These are phyloP conservation scores for Artemia sinica DNA, from an alignment of 2,888 invertebrate species.

Conservation along the genomic window DNA sequence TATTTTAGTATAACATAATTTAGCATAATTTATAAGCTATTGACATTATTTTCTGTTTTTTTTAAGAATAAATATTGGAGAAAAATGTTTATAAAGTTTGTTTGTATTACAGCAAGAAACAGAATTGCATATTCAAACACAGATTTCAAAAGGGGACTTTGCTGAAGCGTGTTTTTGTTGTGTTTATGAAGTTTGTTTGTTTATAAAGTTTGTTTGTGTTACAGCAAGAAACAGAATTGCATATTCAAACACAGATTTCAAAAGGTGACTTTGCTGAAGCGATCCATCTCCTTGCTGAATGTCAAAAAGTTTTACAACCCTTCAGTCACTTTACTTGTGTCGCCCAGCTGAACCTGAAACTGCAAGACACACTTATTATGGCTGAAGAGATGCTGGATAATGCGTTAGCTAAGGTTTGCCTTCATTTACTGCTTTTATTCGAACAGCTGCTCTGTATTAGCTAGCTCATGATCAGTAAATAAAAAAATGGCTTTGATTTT, in stretches of 20 bases:
- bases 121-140: conserved; percentile 60
- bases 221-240: conserved; percentile 64
- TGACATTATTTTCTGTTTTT: no score
- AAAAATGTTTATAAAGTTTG: conserved; percentile 29
- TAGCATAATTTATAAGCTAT: no score
- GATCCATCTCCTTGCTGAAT: conserved; percentile 70
- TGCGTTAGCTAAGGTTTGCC: conserved; percentile 52
- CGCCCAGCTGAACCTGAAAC: conserved; percentile 60
- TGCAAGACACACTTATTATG: conserved; percentile 75
- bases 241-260: conserved; percentile 58
- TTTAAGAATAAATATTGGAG: not conserved
- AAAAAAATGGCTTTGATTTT: no score
- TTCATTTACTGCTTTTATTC: not conserved
- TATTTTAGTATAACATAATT: no score
- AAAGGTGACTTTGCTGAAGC: conserved; percentile 75
- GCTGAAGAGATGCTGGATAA: conserved; percentile 79
- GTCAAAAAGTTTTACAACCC: conserved; percentile 62
- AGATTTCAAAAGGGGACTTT: conserved; percentile 67
- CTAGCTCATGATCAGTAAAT: no score
- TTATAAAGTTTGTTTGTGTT: no score
- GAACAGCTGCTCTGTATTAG: no score
- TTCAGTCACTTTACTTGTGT: conserved; percentile 82
- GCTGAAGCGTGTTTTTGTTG: no score
- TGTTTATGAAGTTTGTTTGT: no score
- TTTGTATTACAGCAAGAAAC: conserved; percentile 49